A percentile compares a stretch with the other conserved stretches of the same genome.
Conservation (phyloP, 2,888 invertebrate genomes). For the Netelia melanura region DNA sequence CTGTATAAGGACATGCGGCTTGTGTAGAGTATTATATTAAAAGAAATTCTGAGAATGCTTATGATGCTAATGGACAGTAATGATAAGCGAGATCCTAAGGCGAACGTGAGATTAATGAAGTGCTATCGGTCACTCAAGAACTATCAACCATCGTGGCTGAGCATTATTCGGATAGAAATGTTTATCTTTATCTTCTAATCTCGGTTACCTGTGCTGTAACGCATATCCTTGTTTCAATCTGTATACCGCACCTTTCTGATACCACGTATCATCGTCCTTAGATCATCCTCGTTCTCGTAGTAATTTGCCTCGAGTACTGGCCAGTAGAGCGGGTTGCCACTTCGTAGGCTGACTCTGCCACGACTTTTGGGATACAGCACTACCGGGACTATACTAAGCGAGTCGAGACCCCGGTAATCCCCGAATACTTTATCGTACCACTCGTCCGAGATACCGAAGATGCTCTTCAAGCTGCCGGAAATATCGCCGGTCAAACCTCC, state of each 20-base stretch:
- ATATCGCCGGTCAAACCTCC: conserved; percentile 91
- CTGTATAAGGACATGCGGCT: not conserved
- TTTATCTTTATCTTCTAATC: not conserved
- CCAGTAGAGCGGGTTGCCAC: conserved; percentile 90
- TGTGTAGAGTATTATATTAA: not conserved
- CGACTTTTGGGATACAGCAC: conserved; percentile 91
- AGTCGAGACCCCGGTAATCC: conserved; percentile 85
- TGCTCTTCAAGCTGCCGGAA: conserved; percentile 88
- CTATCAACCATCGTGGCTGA: too few relatives aligned
- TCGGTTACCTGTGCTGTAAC: not conserved
- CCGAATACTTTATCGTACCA: conserved; percentile 87
- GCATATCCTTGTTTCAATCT: not conserved
- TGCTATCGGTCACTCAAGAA: too few relatives aligned
- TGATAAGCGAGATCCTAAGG: too few relatives aligned
- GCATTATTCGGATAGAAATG: not conserved
- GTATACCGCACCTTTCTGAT: not conserved
- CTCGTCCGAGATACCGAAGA: conserved; percentile 88
- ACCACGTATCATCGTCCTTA: conserved; percentile 91
- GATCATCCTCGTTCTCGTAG: conserved; percentile 90
- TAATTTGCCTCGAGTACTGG: conserved; percentile 94
- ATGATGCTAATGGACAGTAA: too few relatives aligned
- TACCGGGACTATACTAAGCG: conserved; percentile 91
- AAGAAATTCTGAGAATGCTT: too few relatives aligned
- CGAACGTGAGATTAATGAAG: too few relatives aligned
- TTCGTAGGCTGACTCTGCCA: conserved; percentile 90